A percentile compares a stretch with the other conserved stretches of the same genome.
Conservation (phyloP, 2,113 vertebrate genomes). For the Saimiri boliviensis region DNA sequence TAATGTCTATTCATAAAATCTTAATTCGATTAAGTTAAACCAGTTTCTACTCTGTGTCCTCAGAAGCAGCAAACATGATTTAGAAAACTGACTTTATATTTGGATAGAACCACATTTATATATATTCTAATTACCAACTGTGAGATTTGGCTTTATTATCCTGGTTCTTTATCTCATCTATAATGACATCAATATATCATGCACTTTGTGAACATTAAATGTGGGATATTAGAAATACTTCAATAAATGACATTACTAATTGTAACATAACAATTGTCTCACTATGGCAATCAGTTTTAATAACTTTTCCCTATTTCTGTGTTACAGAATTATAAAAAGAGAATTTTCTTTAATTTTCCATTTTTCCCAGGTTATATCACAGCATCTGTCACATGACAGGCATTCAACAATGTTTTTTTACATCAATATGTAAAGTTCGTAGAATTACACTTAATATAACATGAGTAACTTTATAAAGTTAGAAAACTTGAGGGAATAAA, state of each 20-base stretch:
- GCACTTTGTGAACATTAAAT: background rate
- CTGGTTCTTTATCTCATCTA: background rate
- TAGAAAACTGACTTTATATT: slow-evolving; percentile 27
- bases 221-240: background rate
- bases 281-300: background rate
- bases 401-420: background rate
- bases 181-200: background rate
- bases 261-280: background rate
- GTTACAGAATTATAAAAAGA: background rate
- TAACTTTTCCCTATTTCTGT: background rate
- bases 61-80: background rate
- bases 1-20: background rate
- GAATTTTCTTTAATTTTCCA: background rate
- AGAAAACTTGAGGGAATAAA: background rate
- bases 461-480: background rate
- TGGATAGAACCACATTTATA: background rate
- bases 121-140: background rate
- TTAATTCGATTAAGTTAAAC: background rate
- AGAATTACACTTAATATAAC: background rate
- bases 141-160: background rate
- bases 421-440: background rate
- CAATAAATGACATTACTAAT: slow-evolving; percentile 4
- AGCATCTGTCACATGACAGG: background rate
- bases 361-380: background rate
- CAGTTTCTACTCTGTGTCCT: background rate